Percentiles rank a stretch among this genome's conserved stretches.
Evolutionary conservation across 2,888 invertebrate species (phyloP).

Genomic region (Cynaeus angustus): DNA sequence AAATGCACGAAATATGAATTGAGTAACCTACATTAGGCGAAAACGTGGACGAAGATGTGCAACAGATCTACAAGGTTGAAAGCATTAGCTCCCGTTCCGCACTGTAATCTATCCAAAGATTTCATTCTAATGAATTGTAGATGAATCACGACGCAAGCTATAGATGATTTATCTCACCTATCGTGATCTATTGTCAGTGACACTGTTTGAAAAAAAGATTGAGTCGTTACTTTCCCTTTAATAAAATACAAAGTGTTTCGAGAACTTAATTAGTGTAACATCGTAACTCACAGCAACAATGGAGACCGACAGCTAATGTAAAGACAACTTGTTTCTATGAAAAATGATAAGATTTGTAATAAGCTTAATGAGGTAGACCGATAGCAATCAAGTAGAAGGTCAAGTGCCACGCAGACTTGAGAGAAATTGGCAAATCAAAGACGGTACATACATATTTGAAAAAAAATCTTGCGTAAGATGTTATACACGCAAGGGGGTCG

Average conservation of each 20-base stretch:
- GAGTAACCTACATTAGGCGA: conserved; percentile 45
- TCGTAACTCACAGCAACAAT: no score
- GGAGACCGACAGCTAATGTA: no score
- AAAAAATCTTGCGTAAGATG: conserved; percentile 3
- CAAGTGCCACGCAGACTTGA: background rate
- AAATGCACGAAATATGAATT: conserved; percentile 43
- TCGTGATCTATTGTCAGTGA: conserved; percentile 27
- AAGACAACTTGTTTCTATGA: background rate
- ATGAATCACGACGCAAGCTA: conserved; percentile 37
- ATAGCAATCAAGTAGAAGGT: no score
- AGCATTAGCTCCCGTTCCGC: conserved; percentile 42
- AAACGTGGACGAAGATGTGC: conserved; percentile 42
- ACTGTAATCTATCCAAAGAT: conserved; percentile 36
- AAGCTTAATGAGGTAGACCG: no score
- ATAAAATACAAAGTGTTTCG: no score
- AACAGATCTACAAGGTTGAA: conserved; percentile 43
- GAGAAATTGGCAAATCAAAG: conserved; percentile 25
- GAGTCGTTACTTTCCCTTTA: conserved; percentile 26
- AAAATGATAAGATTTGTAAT: background rate
- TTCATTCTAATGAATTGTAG: conserved; percentile 42
- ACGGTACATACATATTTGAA: background rate
- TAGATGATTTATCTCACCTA: conserved; percentile 28
- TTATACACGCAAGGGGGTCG: conserved; percentile 5
- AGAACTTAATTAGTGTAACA: background rate
- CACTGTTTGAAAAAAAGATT: conserved; percentile 4